Evolutionary conservation across 1,140 invertebrate genomes (phyloP).

Genomic region (Drosophila subpulchrella): DNA sequence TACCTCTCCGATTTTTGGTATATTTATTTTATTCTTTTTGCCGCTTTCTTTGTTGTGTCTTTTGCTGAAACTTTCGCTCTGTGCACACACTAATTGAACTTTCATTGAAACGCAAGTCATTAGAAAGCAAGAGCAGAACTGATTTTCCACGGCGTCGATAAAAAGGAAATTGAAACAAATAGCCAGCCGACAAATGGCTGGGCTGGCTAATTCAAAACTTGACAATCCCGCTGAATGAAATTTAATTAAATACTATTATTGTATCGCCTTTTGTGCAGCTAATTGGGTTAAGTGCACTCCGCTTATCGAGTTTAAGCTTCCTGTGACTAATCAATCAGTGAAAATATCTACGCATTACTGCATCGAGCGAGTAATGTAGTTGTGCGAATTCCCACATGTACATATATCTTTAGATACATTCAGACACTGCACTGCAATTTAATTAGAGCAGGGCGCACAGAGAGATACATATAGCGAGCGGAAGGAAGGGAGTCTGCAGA

Average conservation of each 20-base stretch:
- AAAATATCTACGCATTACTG: slow-evolving; percentile 19
- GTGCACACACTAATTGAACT: slow-evolving; percentile 76
- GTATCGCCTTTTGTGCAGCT: slow-evolving; percentile 72
- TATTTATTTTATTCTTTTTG: slow-evolving; percentile 23
- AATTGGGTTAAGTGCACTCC: slow-evolving; percentile 75
- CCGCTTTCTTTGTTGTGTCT: slow-evolving; percentile 33
- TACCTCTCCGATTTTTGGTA: slow-evolving; percentile 20
- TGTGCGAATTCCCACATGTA: slow-evolving; percentile 9
- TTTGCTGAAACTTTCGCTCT: slow-evolving; percentile 68
- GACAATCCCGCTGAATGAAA: slow-evolving; percentile 56
- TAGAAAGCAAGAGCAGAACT: slow-evolving; percentile 77
- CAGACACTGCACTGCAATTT: slow-evolving; percentile 37
- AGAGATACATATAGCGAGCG: slow-evolving; percentile 3
- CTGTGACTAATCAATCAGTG: slow-evolving; percentile 62
- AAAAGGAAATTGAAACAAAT: slow-evolving; percentile 63
- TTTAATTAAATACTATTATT: slow-evolving; percentile 80
- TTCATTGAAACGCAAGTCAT: slow-evolving; percentile 79
- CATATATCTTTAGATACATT: slow-evolving; percentile 10
- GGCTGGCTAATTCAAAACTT: slow-evolving; percentile 49
- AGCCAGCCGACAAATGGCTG: slow-evolving; percentile 10
- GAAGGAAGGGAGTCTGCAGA: slow-evolving; percentile 13
- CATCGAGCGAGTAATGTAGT: slow-evolving; percentile 2
- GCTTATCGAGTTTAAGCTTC: slow-evolving; percentile 61
- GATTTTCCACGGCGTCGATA: slow-evolving; percentile 39
- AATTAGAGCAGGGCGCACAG: slow-evolving; percentile 27